phyloP scores from a whole-genome alignment of 2,113 vertebrate species.

The Nettapus auritus region DNA sequence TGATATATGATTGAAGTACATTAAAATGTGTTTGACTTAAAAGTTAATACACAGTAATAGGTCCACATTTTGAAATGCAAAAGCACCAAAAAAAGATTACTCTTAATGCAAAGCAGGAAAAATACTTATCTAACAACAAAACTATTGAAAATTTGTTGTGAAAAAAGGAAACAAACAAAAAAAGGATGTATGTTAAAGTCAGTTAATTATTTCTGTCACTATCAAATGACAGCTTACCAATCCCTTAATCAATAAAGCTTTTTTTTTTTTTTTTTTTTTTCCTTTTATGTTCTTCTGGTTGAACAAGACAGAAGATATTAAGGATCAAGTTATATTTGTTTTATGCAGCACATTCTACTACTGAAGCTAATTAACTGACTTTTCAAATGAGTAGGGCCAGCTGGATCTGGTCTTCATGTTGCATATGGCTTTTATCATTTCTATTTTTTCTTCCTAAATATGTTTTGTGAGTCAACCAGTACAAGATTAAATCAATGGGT shows the following conservation, averaged over 20 bases:
- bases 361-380: constrained; percentile 22
- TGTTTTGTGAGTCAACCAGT: neutral
- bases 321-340: neutral
- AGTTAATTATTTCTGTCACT: neutral
- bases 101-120: constrained; percentile 4
- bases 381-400: neutral
- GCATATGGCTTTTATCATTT: constrained; percentile 3
- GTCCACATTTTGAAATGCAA: constrained; percentile 8
- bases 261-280: neutral
- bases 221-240: neutral
- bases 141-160: neutral
- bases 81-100: neutral
- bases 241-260: neutral
- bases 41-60: neutral
- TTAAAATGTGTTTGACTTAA: constrained; percentile 32
- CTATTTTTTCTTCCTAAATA: neutral
- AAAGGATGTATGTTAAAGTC: neutral
- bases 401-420: constrained; percentile 18
- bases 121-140: neutral
- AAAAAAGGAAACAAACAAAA: neutral
- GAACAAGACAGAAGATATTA: constrained; percentile 13
- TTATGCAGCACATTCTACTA: constrained; percentile 7
- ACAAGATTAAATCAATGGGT: neutral
- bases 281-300: neutral
- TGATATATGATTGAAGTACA: constrained; percentile 47